phyloP scores from a whole-genome alignment of 2,888 invertebrate species.

The Abrostola triplasia region DNA sequence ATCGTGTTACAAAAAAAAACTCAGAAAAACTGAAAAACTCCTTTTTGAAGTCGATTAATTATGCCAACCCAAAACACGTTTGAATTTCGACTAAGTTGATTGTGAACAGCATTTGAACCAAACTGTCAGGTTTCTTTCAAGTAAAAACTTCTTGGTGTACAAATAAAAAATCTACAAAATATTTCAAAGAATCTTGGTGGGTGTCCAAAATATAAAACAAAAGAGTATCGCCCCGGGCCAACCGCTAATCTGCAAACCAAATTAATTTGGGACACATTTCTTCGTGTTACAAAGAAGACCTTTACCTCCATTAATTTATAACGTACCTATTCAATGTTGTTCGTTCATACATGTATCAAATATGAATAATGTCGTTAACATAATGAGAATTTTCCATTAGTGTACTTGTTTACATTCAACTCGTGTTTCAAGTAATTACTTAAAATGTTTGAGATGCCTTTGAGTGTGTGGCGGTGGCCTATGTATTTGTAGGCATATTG shows the following conservation, averaged over 20 bases:
- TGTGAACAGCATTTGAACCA: background rate
- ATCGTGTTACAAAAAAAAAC: no score
- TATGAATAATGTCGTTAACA: conserved; percentile 41
- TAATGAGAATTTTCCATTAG: conserved; percentile 55
- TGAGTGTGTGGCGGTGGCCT: background rate
- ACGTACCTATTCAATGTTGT: conserved; percentile 32
- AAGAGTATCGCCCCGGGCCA: background rate
- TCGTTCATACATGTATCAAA: conserved; percentile 36
- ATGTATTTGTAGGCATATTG: conserved; percentile 6
- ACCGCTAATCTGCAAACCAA: background rate
- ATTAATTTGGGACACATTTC: conserved; percentile 11
- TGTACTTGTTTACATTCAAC: conserved; percentile 29
- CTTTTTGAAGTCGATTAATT: no score
- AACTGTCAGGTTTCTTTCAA: background rate
- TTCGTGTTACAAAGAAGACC: background rate
- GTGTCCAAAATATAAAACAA: conserved; percentile 21
- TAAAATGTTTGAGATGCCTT: conserved; percentile 27
- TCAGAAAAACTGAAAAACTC: no score
- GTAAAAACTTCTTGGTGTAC: background rate
- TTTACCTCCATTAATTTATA: conserved; percentile 7
- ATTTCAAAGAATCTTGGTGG: background rate
- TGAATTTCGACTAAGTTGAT: background rate
- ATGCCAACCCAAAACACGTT: background rate
- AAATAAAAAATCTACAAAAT: background rate
- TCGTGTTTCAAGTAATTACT: conserved; percentile 53